phyloP scores from a whole-genome alignment of 2,113 vertebrate genomes.

The Lethenteron reissneri region DNA sequence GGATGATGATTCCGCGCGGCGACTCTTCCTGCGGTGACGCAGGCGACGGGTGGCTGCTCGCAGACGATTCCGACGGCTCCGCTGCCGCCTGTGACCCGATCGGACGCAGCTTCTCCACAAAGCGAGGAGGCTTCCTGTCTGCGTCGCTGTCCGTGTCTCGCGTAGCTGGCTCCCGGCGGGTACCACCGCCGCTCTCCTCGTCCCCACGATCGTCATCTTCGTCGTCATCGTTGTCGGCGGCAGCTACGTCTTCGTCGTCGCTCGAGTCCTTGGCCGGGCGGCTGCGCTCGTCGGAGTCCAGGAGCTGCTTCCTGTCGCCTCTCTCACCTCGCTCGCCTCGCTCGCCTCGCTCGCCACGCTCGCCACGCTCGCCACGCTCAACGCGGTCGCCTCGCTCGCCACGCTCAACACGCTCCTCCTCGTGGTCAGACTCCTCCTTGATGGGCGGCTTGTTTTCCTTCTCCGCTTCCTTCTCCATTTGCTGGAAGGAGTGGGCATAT shows the following conservation, averaged over 20 bases:
- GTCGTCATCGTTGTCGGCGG: too few species aligned
- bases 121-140: slow-evolving; percentile 17
- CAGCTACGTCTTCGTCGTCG: too few species aligned
- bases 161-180: too few species aligned
- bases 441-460: slow-evolving; percentile 64
- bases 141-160: too few species aligned
- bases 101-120: slow-evolving; percentile 79
- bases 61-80: slow-evolving; percentile 76
- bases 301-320: slow-evolving; percentile 51
- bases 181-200: too few species aligned
- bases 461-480: slow-evolving; percentile 98
- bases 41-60: slow-evolving; percentile 68
- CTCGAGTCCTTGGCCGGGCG: too few species aligned
- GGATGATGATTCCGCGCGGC: slow-evolving; percentile 93
- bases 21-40: slow-evolving; percentile 79
- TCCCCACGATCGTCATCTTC: too few species aligned
- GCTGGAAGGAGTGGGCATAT: neutral
- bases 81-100: slow-evolving; percentile 32
- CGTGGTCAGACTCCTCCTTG: slow-evolving; percentile 51
- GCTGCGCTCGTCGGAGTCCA: slow-evolving; percentile 35
- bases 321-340: slow-evolving; percentile 52
- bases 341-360: slow-evolving; percentile 19
- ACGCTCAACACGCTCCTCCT: neutral
- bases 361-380: slow-evolving; percentile 46
- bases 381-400: slow-evolving; percentile 11